Conservation (phyloP, 2,113 vertebrate species). For the Ictalurus furcatus region DNA sequence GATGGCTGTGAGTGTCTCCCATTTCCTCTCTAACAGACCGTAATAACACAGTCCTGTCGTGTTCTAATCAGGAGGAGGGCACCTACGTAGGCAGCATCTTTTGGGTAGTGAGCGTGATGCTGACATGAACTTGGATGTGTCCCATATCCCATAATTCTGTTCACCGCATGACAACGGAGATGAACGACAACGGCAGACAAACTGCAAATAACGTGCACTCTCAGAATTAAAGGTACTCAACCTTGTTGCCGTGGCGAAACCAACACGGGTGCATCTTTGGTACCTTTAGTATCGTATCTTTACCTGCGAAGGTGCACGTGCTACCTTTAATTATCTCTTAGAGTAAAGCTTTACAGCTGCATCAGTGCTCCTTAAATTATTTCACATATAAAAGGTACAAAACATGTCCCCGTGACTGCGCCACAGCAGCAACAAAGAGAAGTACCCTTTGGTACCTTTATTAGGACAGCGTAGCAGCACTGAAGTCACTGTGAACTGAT, state of each 20-base stretch:
- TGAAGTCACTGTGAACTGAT: neutral
- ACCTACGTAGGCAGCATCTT: neutral
- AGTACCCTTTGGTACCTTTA: neutral
- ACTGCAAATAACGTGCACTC: neutral
- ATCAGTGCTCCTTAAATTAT: neutral
- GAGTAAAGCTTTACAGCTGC: neutral
- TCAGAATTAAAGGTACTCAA: neutral
- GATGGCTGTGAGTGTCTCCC: slow-evolving; percentile 92
- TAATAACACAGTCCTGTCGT: neutral
- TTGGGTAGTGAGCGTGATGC: neutral
- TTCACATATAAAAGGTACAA: neutral
- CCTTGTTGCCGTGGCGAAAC: neutral
- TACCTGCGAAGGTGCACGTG: neutral
- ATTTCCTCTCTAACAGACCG: neutral
- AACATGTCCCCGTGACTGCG: neutral
- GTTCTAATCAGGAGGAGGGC: neutral
- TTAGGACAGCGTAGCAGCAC: no score
- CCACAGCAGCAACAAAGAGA: neutral
- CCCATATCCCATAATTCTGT: neutral
- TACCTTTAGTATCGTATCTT: neutral
- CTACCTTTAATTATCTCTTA: neutral
- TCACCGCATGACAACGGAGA: neutral
- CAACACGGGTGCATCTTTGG: neutral
- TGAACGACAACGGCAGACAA: neutral
- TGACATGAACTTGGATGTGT: neutral